Percentiles rank a stretch among this genome's conserved stretches.
Evolutionary conservation across 2,113 vertebrate species (phyloP).

Genomic region (Oophaga pumilio): DNA sequence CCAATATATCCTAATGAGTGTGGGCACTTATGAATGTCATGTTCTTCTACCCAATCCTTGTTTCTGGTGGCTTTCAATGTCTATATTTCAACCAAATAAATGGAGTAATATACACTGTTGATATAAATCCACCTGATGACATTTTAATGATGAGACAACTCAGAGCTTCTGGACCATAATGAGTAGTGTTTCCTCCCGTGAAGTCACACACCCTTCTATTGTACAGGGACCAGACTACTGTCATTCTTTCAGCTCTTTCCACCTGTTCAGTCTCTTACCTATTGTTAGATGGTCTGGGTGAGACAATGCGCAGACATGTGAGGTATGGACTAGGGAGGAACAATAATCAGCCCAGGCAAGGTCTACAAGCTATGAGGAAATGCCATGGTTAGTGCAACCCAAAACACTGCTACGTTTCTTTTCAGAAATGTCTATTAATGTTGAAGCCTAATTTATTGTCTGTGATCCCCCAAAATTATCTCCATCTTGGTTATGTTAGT

Average conservation of each 20-base stretch:
- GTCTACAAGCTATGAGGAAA: background rate
- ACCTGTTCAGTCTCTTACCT: background rate
- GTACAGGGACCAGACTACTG: conserved; percentile 9
- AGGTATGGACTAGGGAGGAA: background rate
- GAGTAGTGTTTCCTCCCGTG: background rate
- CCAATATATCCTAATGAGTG: background rate
- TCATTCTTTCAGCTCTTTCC: background rate
- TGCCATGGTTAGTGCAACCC: background rate
- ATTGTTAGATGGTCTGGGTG: background rate
- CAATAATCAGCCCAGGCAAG: background rate
- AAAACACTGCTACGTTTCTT: background rate
- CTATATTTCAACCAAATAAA: background rate
- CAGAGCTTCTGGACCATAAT: background rate
- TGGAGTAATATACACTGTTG: background rate
- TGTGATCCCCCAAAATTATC: background rate
- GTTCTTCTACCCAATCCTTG: background rate
- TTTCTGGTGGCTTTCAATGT: background rate
- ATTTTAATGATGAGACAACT: background rate
- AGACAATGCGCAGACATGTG: background rate
- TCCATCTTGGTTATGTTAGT: background rate
- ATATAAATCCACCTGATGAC: background rate
- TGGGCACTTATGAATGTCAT: background rate
- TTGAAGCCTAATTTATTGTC: background rate
- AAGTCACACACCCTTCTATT: background rate
- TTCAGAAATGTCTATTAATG: background rate